Evolutionary conservation across 92 coral and sea anemone species (phyloP).

Genomic region (Muricea muricata): DNA sequence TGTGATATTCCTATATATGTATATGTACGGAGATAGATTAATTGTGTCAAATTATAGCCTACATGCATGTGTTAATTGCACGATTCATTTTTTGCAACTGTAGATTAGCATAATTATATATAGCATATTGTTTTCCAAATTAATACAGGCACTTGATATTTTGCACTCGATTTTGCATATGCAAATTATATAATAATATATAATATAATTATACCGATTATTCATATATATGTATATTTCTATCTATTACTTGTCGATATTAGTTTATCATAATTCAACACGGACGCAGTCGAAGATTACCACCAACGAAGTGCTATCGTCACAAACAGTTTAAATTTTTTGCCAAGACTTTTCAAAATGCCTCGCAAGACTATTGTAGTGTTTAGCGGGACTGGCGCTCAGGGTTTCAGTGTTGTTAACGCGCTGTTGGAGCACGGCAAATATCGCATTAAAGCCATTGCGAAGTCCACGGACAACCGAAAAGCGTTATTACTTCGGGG

Average conservation of each 20-base stretch:
- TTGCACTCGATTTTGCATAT: too few species aligned
- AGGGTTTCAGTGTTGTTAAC: slow-evolving; percentile 74
- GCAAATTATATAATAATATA: too few species aligned
- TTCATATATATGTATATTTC: too few species aligned
- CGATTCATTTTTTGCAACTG: too few species aligned
- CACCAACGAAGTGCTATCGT: neutral
- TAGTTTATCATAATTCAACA: neutral
- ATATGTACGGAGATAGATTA: too few species aligned
- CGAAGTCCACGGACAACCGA: slow-evolving; percentile 61
- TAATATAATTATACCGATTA: neutral
- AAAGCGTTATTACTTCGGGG: slow-evolving; percentile 69
- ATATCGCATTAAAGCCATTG: slow-evolving; percentile 69
- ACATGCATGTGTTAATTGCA: too few species aligned
- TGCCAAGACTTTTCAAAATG: slow-evolving; percentile 15
- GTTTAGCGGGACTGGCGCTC: slow-evolving; percentile 79
- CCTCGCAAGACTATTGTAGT: slow-evolving; percentile 63
- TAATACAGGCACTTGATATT: too few species aligned
- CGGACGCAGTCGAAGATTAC: neutral
- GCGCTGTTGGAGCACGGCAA: slow-evolving; percentile 52
- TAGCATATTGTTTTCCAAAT: too few species aligned
- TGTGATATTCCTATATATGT: too few species aligned
- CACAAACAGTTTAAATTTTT: neutral
- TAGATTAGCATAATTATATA: too few species aligned
- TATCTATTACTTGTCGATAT: slow-evolving; percentile 1
- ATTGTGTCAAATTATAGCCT: too few species aligned